phyloP scores from a whole-genome alignment of 2,113 vertebrate species.

The Odobenus rosmarus region DNA sequence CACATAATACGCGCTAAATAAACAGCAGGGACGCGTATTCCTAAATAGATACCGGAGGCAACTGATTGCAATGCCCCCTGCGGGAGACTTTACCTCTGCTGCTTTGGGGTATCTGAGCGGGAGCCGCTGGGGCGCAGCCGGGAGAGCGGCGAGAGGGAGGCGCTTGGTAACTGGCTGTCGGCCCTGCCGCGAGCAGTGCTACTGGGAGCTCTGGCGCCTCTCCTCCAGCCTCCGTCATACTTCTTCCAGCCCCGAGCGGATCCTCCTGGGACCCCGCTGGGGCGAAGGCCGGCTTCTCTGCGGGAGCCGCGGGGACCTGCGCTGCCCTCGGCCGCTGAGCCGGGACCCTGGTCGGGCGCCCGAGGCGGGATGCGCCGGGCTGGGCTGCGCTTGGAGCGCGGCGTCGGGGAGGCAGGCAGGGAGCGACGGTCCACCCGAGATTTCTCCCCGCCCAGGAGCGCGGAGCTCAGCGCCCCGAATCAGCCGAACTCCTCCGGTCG shows the following conservation, averaged over 20 bases:
- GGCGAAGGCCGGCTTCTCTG: not conserved
- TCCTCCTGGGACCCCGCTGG: not conserved
- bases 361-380: not conserved
- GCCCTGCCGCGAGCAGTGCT: not conserved
- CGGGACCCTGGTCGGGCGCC: not conserved
- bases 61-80: no score
- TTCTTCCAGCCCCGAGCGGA: not conserved
- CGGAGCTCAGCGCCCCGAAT: not conserved
- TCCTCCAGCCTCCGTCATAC: accelerated
- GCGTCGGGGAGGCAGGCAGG: accelerated
- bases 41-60: accelerated
- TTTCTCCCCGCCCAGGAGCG: not conserved
- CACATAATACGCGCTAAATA: not conserved
- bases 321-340: not conserved
- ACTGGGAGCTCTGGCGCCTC: not conserved
- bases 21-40: not conserved
- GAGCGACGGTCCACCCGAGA: accelerated
- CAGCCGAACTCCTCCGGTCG: not conserved
- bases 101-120: accelerated
- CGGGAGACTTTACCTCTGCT: no score
- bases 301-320: not conserved
- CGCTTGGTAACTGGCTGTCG: accelerated
- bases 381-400: not conserved
- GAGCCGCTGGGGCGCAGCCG: not conserved
- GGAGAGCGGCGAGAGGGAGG: not conserved